phyloP scores from a whole-genome alignment of 2,888 invertebrate genomes.

The Tinea semifulvella region DNA sequence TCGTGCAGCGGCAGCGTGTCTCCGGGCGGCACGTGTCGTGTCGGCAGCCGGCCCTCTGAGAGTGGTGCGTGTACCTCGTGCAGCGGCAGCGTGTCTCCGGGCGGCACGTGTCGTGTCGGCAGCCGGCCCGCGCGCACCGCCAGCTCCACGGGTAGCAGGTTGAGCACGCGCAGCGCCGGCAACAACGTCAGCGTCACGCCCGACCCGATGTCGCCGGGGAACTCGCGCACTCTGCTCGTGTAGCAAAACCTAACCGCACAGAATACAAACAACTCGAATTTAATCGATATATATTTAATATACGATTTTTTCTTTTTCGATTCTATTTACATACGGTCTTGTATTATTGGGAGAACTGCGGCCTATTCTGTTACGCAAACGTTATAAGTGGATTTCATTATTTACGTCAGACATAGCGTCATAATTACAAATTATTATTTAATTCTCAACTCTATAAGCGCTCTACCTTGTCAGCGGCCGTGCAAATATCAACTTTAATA shows the following conservation, averaged over 20 bases:
- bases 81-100: constrained; percentile 45
- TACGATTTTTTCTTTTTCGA: no score
- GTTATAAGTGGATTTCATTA: no score
- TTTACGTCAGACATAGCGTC: no score
- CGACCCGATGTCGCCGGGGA: constrained; percentile 72
- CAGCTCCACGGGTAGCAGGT: constrained; percentile 87
- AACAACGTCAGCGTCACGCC: constrained; percentile 88
- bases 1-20: background rate
- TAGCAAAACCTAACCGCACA: constrained; percentile 74
- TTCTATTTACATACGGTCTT: no score
- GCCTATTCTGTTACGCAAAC: no score
- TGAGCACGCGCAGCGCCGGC: constrained; percentile 85
- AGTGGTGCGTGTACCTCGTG: constrained; percentile 35
- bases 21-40: background rate
- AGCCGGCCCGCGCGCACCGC: constrained; percentile 58
- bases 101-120: constrained; percentile 30
- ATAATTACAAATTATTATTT: no score
- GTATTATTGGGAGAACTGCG: no score
- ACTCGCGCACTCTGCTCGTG: constrained; percentile 81
- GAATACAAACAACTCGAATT: background rate
- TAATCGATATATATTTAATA: no score
- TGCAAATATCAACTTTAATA: no score
- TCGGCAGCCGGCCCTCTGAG: constrained; percentile 20
- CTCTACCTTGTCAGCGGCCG: no score
- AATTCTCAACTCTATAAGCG: no score